Percentiles rank a stretch among this genome's conserved stretches.
Conservation (phyloP, 2,113 vertebrate genomes). For the Colossoma macropomum region DNA sequence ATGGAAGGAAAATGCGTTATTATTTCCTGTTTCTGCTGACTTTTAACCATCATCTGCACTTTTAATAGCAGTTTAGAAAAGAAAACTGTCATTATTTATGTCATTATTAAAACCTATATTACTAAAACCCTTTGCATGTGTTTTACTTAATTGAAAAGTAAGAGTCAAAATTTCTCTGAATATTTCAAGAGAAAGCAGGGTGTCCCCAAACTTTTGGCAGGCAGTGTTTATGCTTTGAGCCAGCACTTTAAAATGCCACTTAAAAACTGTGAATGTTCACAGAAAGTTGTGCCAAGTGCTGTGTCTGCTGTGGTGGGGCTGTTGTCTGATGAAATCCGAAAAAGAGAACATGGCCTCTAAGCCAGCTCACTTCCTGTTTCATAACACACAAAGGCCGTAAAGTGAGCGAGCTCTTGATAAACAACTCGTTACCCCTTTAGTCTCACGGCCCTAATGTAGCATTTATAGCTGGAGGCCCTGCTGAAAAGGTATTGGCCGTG, state of each 20-base stretch:
- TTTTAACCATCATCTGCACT: too few species aligned
- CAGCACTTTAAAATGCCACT: neutral
- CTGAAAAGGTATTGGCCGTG: neutral
- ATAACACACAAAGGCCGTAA: conserved; percentile 55
- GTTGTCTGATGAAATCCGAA: conserved; percentile 50
- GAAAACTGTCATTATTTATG: too few species aligned
- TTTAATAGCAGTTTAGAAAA: too few species aligned
- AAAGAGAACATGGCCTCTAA: conserved; percentile 71
- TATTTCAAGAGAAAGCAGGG: neutral
- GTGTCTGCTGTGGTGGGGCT: conserved; percentile 16
- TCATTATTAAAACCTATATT: too few species aligned
- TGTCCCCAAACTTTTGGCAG: neutral
- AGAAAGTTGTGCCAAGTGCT: neutral
- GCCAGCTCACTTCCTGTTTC: conserved; percentile 83
- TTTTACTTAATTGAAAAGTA: too few species aligned
- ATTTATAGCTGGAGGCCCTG: neutral
- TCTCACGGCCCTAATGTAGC: neutral
- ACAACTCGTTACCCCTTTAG: neutral
- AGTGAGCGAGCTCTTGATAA: neutral
- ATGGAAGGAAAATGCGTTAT: too few species aligned
- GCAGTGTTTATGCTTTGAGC: neutral
- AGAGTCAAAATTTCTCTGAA: neutral
- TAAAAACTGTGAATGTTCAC: neutral
- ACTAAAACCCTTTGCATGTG: too few species aligned
- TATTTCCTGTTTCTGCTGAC: too few species aligned